Evolutionary conservation across 2,113 vertebrate genomes (phyloP).

Genomic region (Willisornis vidua): DNA sequence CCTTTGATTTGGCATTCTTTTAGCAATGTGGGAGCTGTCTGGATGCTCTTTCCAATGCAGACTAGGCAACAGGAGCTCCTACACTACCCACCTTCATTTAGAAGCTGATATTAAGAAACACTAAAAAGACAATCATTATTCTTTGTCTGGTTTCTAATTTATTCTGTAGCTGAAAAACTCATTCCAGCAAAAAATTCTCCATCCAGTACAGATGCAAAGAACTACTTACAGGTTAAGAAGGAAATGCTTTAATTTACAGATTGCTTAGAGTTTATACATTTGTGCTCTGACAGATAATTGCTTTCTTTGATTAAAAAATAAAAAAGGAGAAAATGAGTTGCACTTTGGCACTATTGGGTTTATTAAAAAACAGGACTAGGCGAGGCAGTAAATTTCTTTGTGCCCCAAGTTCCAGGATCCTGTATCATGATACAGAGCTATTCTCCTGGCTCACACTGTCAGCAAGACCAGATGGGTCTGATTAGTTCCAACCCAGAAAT

Average conservation of each 20-base stretch:
- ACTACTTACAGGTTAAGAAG: background rate
- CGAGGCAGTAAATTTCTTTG: background rate
- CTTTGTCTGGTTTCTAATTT: constrained; percentile 53
- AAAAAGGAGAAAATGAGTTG: background rate
- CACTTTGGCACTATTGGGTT: background rate
- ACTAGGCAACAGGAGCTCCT: background rate
- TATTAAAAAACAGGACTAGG: background rate
- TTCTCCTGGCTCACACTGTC: constrained; percentile 46
- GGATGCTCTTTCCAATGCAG: background rate
- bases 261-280: background rate
- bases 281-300: background rate
- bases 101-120: background rate
- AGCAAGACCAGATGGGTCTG: constrained; percentile 64
- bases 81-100: background rate
- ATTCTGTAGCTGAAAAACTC: constrained; percentile 20
- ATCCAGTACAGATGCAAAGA: background rate
- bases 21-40: background rate
- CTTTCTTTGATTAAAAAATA: background rate
- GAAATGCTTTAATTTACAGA: background rate
- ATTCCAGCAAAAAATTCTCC: background rate
- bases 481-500: constrained; percentile 68
- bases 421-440: constrained; percentile 16
- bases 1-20: constrained; percentile 45
- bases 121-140: constrained; percentile 37
- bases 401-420: constrained; percentile 22